Conservation (phyloP, 2,797 vertebrate species). For the Amblyraja radiata region DNA sequence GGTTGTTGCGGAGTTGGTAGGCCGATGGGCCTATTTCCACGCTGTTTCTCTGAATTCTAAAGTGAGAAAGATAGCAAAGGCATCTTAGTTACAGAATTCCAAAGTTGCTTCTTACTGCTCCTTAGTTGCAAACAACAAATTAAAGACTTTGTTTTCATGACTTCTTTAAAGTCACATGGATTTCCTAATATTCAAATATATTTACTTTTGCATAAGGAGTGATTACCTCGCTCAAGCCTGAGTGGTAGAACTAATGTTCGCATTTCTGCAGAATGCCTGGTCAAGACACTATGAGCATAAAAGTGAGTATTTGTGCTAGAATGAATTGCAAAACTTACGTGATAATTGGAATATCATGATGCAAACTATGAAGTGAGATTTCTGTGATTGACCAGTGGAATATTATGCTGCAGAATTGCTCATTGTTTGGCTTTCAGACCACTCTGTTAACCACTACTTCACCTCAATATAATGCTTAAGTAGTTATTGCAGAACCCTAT, state of each 20-base stretch:
- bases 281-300: neutral
- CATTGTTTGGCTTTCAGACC: neutral
- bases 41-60: too few species aligned
- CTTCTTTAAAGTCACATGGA: neutral
- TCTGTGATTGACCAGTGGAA: neutral
- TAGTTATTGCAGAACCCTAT: neutral
- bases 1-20: too few species aligned
- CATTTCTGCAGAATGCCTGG: neutral
- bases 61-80: neutral
- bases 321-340: neutral
- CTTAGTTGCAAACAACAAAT: neutral
- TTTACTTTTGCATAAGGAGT: neutral
- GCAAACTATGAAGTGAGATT: neutral
- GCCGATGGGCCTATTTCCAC: too few species aligned
- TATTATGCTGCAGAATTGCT: neutral
- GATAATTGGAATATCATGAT: conserved; percentile 4
- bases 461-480: neutral
- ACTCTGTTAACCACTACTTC: neutral
- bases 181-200: neutral
- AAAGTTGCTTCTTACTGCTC: neutral
- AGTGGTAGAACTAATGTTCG: neutral
- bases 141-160: neutral
- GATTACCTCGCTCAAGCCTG: neutral
- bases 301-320: neutral
- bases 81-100: neutral